A percentile compares a stretch with the other conserved stretches of the same genome.
Evolutionary conservation across 2,888 invertebrate genomes (phyloP).

Genomic region (Synergus japonicus): DNA sequence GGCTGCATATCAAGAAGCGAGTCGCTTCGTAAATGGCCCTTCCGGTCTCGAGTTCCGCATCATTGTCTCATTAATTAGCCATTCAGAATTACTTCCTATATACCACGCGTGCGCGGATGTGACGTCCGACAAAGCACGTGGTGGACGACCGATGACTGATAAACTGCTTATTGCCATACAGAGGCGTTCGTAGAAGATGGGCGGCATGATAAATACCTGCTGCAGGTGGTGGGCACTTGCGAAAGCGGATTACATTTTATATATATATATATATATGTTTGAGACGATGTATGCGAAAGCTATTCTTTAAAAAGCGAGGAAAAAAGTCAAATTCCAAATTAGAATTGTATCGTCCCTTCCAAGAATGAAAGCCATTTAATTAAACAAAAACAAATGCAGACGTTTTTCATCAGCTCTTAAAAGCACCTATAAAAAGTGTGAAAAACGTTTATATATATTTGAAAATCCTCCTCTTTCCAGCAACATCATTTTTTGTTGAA

Average conservation of each 20-base stretch:
- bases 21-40: conserved; percentile 49
- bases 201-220: conserved; percentile 54
- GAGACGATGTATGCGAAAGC: not conserved
- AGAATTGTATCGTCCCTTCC: not conserved
- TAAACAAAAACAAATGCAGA: no score
- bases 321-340: not conserved
- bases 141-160: conserved; percentile 55
- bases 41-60: conserved; percentile 67
- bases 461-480: not conserved
- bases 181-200: conserved; percentile 59
- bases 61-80: conserved; percentile 70
- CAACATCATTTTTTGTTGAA: not conserved
- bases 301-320: not conserved
- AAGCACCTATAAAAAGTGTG: not conserved
- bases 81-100: conserved; percentile 72
- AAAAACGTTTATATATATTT: not conserved
- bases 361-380: no score
- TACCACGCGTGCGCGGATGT: conserved; percentile 66
- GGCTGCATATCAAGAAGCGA: conserved; percentile 55
- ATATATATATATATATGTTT: conserved; percentile 47
- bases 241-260: conserved; percentile 43
- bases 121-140: conserved; percentile 65
- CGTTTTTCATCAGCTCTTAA: not conserved
- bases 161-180: conserved; percentile 56
- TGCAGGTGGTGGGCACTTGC: conserved; percentile 58